Evolutionary conservation across 2,113 vertebrate genomes (phyloP), one percentile per base, ranked within the genome.

Genomic region (Burhinus oedicnemus): DNA sequence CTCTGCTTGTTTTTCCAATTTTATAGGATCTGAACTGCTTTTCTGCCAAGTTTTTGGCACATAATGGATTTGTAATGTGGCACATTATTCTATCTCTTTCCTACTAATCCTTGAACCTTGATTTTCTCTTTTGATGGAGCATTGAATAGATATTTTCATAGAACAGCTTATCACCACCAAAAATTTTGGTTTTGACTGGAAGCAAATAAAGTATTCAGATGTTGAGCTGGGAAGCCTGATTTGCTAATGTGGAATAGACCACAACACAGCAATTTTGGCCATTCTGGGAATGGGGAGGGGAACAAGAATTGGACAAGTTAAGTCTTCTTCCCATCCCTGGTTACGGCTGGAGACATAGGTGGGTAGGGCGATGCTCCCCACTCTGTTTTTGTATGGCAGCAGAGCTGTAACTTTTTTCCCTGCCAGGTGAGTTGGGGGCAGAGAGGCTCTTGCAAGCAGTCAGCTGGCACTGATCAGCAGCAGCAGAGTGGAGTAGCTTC

Each of bases 351-450:
- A 77, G 15, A 14, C 25, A 77, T 25, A 45, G 5, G 1, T 23
- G 2, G 8, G 2, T 11, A 52, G 15, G 9, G 5, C 66, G 12
- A 34, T 34, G 11, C 32, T 52, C 26, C 2, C 4, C 1, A 0
- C 11, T 36, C 3, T 45, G 7, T 36, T 80, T 82, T 58, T 4
- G 6, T 57, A n/a, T 20, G 8, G 30, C 29, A 81, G 13, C 60
- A 78, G 45, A 40, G 10, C 15, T 84, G 21, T 26, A 42, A 60
- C 5, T 5, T 5, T 77, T 86, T 89, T 66, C 14, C 8, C 7
- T 66, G 20, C 2, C 8, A 21, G 10, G 9, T 65, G 30, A 52
- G 8, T 38, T 74, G 27, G 15, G 12, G 22, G 15, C 30, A 30
- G 34, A 74, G 13, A 58, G 16, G 11, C 1, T 66, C 27, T 74